Base-by-base conservation (phyloP, 2,888 invertebrate genomes). In the Dexiosoma caninum region DNA sequence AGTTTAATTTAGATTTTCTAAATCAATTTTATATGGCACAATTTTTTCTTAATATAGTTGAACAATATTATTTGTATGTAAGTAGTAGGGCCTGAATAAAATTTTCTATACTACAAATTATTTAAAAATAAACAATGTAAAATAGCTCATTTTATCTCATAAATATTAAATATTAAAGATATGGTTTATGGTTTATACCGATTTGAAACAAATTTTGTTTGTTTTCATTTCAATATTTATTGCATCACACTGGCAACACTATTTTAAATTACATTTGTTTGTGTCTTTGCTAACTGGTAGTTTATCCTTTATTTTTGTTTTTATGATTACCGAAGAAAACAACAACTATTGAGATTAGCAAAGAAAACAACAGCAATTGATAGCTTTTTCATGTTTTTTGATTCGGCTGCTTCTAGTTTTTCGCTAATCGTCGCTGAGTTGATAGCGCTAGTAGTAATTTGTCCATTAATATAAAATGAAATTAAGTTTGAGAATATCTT, bases 41-140 rank as follows among this genome's bases (percentile, higher is more conserved):
- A 60, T 40, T 40, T 75, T 35, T 75, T 60, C 75, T 75, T 75
- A 67, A 75, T 64, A 46, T 55, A 55, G 19, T 16, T 44, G 16
- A 49, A 21, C 12, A 9, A 57, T 30, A 27, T 74, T 46, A 66
- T 12, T 16, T n/a, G 2, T 21, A 40, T n/a, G 27, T 57, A 66
- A 27, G 51, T 40, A 30, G 27, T 21, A 49, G 40, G 30, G 46
- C 40, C 46, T 49, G 12, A 70, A 30, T n/a, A 60, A 8, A 14
- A 12, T 19, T 55, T 32, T 71, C 37, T 60, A 30, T 60, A 51
- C 30, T 10, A 60, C n/a, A 32, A 59, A 30, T 42, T 60, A 51
- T 51, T 51, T 49, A n/a, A n/a, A 27, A 27, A 27, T 27, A 27
- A 40, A 40, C 60, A 60, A 30, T 40, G 23, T 59, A 69, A 55